Percentiles rank a stretch among this genome's conserved stretches.
Evolutionary conservation across 1,140 invertebrate species (phyloP).

Genomic region (Streblospio benedicti): DNA sequence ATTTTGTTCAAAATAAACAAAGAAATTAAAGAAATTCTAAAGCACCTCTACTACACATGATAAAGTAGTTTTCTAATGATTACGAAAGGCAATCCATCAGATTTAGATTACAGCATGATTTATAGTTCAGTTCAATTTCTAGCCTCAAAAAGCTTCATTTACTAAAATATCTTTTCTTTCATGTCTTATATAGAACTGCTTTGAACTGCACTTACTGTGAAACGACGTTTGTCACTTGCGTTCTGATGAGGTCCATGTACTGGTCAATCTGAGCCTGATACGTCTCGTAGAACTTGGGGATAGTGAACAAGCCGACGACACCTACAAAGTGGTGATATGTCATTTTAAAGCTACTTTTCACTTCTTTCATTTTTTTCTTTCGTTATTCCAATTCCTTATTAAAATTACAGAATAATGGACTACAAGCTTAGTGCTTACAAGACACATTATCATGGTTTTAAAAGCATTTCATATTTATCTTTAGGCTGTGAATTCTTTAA

Average conservation of each 20-base stretch:
- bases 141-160: constrained; percentile 5
- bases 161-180: constrained; percentile 18
- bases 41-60: not conserved
- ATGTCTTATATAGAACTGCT: not conserved
- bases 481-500: constrained; percentile 8
- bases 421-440: not conserved
- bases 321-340: constrained; percentile 54
- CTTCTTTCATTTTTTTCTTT: not conserved
- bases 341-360: not conserved
- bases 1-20: not conserved
- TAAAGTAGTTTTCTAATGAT: constrained; percentile 13
- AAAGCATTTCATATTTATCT: constrained; percentile 6
- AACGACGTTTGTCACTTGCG: constrained; percentile 76
- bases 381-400: not conserved
- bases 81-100: constrained; percentile 2
- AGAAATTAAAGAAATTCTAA: not conserved
- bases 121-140: constrained; percentile 12
- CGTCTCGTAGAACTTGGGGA: constrained; percentile 95
- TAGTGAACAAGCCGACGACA: constrained; percentile 82
- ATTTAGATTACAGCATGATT: constrained; percentile 5
- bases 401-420: not conserved
- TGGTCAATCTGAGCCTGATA: constrained; percentile 85
- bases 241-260: constrained; percentile 75
- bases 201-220: constrained; percentile 31
- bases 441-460: not conserved